Evolutionary conservation across 2,797 vertebrate genomes (phyloP), one percentile per base, ranked within the genome.

Genomic region (Falco concolor): DNA sequence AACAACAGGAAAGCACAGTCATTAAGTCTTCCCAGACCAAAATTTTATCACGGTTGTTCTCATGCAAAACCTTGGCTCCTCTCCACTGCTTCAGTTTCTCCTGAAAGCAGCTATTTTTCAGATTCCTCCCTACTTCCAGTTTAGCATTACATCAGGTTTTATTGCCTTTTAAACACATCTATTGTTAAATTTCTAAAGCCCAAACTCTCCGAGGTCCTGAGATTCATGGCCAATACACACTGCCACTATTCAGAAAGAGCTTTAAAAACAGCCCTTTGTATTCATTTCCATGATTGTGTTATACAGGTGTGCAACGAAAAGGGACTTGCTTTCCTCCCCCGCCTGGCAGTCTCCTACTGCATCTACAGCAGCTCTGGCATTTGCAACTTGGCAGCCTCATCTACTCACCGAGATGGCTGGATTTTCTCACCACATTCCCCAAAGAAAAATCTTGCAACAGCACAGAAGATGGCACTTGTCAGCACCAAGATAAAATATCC

Each of bases 391-490:
- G 78, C 69, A 90, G 54, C 32, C 34, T 27, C 42, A 45, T 74
- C 89, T 76, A 19, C 49, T 47, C 52, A 59, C n/a, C 0, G 0
- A 84, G 59, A 73, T 2, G 1, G 59, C 0, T 65, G 67, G 63
- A 90, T 89, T 91, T 84, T 52, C 70, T 92, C 53, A 70, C 47
- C 0, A 1, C 47, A 59, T 74, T 32, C 60, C 72, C 54, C n/a
- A 74, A 77, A 74, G 82, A 81, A 89, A 70, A 72, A 65, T 25
- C 70, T 36, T 78, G 57, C 57, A 81, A 38, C 34, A 82, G 63
- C 72, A 85, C 40, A 81, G 81, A 89, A 95, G 82, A 96, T 74
- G 87, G 54, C 82, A 86, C 53, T 77, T 95, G 80, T 92, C 89
- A 93, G 82, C 72, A 77, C 40, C 23, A 54, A 79, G 57, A 93